These are phyloP conservation scores for Folsomia candida DNA, from an alignment of 2,888 invertebrate species.

Conservation along the genomic window DNA sequence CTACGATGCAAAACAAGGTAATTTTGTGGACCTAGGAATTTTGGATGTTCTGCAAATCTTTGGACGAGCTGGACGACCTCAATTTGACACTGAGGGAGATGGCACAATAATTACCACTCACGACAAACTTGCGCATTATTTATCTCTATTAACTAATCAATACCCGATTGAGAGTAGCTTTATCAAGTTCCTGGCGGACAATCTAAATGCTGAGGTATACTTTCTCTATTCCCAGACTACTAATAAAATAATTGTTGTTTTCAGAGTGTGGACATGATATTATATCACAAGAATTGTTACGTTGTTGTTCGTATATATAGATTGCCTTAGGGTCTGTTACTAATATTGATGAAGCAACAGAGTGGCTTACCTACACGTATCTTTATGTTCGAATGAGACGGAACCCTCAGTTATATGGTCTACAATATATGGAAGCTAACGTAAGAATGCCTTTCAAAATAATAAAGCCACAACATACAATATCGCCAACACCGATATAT, in stretches of 20 bases:
- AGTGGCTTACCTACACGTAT: conserved; percentile 97
- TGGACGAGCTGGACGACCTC: conserved; percentile 96
- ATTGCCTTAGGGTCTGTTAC: conserved; percentile 92
- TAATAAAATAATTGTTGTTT: too few relatives aligned
- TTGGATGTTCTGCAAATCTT: conserved; percentile 97
- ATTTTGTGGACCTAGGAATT: conserved; percentile 92
- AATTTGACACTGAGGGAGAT: conserved; percentile 90
- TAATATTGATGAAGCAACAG: conserved; percentile 91
- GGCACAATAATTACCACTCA: conserved; percentile 93
- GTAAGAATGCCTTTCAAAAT: conserved; percentile 55
- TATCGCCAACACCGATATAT: not conserved
- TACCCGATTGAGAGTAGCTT: conserved; percentile 98
- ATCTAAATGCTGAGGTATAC: conserved; percentile 92
- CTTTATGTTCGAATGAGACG: conserved; percentile 88
- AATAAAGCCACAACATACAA: not conserved
- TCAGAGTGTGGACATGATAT: too few relatives aligned
- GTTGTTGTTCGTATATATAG: conserved; percentile 55
- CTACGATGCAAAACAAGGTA: conserved; percentile 91
- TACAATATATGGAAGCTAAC: conserved; percentile 63
- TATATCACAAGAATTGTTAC: too few relatives aligned
- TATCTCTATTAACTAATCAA: conserved; percentile 90
- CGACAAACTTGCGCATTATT: conserved; percentile 87
- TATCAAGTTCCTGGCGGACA: conserved; percentile 84
- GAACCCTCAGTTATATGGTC: conserved; percentile 79
- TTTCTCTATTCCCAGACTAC: too few relatives aligned